These are phyloP conservation scores for Drosophila athabasca DNA, from an alignment of 1,140 invertebrate species.

Conservation along the genomic window DNA sequence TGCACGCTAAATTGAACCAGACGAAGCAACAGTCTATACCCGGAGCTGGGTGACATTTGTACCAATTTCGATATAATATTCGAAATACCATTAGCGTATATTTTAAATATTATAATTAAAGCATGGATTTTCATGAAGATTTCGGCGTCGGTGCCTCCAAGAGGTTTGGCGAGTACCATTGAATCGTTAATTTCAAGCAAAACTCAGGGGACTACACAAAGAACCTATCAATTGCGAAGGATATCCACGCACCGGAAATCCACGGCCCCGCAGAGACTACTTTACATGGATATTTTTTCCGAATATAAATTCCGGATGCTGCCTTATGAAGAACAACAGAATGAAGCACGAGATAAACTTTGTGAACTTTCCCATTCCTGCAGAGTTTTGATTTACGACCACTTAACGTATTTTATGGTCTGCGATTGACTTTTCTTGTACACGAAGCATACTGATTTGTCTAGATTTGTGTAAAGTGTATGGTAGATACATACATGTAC, in stretches of 20 bases:
- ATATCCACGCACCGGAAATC: slow-evolving; percentile 30
- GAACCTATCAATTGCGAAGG: slow-evolving; percentile 33
- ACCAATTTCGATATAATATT: too few relatives aligned
- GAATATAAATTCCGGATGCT: slow-evolving; percentile 51
- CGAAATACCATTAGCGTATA: too few relatives aligned
- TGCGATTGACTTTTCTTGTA: slow-evolving; percentile 12
- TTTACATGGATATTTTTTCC: slow-evolving; percentile 32
- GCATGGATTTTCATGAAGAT: too few relatives aligned
- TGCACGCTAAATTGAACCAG: slow-evolving; percentile 9
- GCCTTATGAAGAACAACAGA: slow-evolving; percentile 17
- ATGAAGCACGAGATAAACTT: slow-evolving; percentile 37
- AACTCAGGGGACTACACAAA: slow-evolving; percentile 69
- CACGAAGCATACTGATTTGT: background rate
- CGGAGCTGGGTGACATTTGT: too few relatives aligned
- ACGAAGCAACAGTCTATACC: too few relatives aligned
- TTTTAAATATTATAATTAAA: too few relatives aligned
- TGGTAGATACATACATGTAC: too few relatives aligned
- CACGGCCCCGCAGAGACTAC: slow-evolving; percentile 22
- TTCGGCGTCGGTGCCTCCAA: background rate
- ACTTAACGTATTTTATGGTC: slow-evolving; percentile 73
- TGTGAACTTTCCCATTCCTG: slow-evolving; percentile 60
- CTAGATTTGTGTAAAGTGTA: too few relatives aligned
- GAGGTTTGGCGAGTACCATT: background rate
- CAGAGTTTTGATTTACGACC: slow-evolving; percentile 75
- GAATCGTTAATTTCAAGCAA: slow-evolving; percentile 48